phyloP scores from a whole-genome alignment of 2,113 vertebrate genomes.

The Dinomys branickii region DNA sequence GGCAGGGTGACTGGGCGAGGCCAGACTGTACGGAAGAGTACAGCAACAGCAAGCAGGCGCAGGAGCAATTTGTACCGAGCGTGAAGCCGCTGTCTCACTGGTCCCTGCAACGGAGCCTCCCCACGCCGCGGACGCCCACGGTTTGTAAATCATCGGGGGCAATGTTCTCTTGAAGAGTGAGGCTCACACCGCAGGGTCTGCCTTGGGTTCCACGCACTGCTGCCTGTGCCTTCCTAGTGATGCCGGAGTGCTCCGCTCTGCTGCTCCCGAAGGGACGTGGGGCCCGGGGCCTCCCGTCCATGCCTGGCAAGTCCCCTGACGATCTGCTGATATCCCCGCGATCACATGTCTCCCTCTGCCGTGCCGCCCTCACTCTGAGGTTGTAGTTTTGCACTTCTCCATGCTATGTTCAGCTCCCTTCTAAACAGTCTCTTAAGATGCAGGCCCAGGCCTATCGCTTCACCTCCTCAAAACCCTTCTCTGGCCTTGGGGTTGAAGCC shows the following conservation, averaged over 20 bases:
- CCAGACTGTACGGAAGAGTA: no score
- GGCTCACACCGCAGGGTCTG: not conserved
- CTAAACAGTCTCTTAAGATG: not conserved
- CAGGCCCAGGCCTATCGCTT: not conserved
- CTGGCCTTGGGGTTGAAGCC: not conserved
- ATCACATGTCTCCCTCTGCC: no score
- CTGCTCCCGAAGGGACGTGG: rapidly evolving
- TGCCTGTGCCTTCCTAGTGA: not conserved
- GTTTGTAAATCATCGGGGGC: not conserved
- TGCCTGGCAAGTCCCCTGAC: rapidly evolving
- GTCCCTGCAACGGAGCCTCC: no score
- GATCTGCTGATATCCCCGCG: not conserved
- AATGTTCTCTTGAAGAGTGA: not conserved
- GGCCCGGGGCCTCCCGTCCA: rapidly evolving
- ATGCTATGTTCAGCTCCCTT: not conserved
- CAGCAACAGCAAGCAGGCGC: not conserved
- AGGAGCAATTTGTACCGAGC: no score
- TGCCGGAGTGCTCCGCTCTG: rapidly evolving
- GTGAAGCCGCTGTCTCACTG: not conserved
- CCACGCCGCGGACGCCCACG: not conserved
- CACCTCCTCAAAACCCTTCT: not conserved
- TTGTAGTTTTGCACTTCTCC: no score
- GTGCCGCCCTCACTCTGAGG: not conserved
- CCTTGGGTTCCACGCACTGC: not conserved
- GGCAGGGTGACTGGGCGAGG: not conserved